These are phyloP conservation scores for Notoglanidium macrostoma DNA, from an alignment of 2,797 vertebrate genomes.

Conservation along the genomic window DNA sequence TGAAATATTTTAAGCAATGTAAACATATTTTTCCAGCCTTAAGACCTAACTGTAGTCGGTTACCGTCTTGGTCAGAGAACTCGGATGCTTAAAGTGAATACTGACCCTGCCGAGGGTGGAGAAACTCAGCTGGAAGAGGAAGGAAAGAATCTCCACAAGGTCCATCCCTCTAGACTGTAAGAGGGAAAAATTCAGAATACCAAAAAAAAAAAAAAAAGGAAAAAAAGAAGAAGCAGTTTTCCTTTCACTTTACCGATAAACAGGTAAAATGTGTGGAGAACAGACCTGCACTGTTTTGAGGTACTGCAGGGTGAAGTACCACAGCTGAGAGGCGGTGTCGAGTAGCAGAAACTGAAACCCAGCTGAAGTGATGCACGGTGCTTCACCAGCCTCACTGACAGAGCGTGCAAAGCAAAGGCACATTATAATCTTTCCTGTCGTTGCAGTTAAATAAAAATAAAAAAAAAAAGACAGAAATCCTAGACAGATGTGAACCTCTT, in stretches of 20 bases:
- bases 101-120: conserved; percentile 91
- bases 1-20: background rate
- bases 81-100: conserved; percentile 14
- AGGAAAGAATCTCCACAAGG: conserved; percentile 91
- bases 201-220: background rate
- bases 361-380: conserved; percentile 89
- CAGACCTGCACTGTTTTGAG: conserved; percentile 83
- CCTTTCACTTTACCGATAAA: background rate
- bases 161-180: conserved; percentile 88
- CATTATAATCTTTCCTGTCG: background rate
- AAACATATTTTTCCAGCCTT: too few relatives aligned
- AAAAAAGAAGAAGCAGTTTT: background rate
- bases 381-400: conserved; percentile 82
- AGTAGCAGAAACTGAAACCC: conserved; percentile 93
- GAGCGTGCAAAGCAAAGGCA: background rate
- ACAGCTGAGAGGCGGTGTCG: conserved; percentile 90
- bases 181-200: background rate
- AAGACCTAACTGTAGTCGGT: background rate
- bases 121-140: conserved; percentile 94
- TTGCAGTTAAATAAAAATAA: too few relatives aligned
- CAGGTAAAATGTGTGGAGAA: background rate
- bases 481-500: conserved; percentile 76
- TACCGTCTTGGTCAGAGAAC: too few relatives aligned
- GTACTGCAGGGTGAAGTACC: conserved; percentile 94
- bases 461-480: background rate